Percentiles rank a stretch among this genome's conserved stretches.
phyloP scores from a whole-genome alignment of 2,113 vertebrate species.

The Dasyornis broadbenti region DNA sequence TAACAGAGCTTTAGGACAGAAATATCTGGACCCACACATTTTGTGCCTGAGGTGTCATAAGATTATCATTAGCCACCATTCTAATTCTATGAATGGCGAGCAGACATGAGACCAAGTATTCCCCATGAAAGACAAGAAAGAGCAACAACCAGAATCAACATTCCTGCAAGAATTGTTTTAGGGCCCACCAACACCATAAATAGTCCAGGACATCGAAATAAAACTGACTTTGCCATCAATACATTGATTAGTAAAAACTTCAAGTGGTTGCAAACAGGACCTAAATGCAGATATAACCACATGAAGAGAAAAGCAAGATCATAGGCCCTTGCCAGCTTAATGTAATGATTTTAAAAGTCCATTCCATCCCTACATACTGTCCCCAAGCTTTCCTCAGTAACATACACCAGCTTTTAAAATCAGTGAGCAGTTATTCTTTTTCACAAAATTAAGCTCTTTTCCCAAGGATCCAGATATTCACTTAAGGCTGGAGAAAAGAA shows the following conservation, averaged over 20 bases:
- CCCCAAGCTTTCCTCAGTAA: not conserved
- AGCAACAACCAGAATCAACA: not conserved
- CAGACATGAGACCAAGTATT: not conserved
- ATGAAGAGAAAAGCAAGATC: not conserved
- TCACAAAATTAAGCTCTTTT: not conserved
- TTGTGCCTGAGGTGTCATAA: not conserved
- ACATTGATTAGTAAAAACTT: not conserved
- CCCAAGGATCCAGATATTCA: not conserved
- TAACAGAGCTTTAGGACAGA: not conserved
- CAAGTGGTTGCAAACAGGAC: not conserved
- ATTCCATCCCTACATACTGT: not conserved
- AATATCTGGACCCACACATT: not conserved
- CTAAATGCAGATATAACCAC: not conserved
- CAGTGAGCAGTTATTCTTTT: not conserved
- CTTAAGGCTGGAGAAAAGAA: not conserved
- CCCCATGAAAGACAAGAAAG: not conserved
- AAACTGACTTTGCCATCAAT: not conserved
- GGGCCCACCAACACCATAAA: not conserved
- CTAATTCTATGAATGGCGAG: not conserved
- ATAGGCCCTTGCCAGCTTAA: not conserved
- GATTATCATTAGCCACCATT: not conserved
- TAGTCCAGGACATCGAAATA: not conserved
- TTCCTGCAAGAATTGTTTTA: not conserved
- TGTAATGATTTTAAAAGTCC: not conserved
- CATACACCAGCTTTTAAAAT: not conserved